Evolutionary conservation across 2,888 invertebrate species (phyloP), one percentile per base, ranked within the genome.

Genomic region (Siphlonurus alternatus): DNA sequence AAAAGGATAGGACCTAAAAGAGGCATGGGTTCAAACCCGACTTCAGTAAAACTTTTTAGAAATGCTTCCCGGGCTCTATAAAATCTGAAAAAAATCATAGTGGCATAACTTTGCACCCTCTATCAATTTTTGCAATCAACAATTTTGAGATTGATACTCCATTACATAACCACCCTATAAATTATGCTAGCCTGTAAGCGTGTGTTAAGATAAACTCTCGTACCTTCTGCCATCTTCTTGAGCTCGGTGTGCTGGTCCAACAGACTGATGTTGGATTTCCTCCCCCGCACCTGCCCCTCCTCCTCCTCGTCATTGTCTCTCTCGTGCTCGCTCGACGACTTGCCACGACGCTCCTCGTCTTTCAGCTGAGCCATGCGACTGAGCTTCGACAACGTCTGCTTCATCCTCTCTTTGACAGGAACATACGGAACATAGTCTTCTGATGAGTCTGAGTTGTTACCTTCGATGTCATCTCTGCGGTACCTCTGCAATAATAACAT

Each of bases 241-340:
- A 98, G 78, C 73, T 96, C 96, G 1, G 92, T 95, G 74, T 99
- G 98, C 74, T 99, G 98, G 76, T 99, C 99, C 18, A 99, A 78
- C 2, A 99, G 78, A 64, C 94, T 94, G 51, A 95, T 89, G 69
- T 94, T 93, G 70, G 90, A 90, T 68, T 89, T 88, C 23, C 93
- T 79, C 0, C 92, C 93, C 88, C 91, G 88, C 61, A 89, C 86
- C 74, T 89, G 88, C 1, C 81, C 81, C 69, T 84, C 84, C 70
- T 84, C 82, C 71, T 87, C 84, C 65, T 88, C 87, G 66, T 86
- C 88, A 54, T 73, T 73, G 24, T 85, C 81, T 53, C 76, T 84
- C 71, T 93, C 92, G 75, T 90, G 89, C 71, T 93, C 92, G 72
- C 90, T 90, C 1, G 89, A 89, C 25, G 89, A 90, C 73, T 88